Percentiles rank a stretch among this genome's conserved stretches.
Conservation (phyloP, 2,888 invertebrate genomes). For the Drosophila sordidula region DNA sequence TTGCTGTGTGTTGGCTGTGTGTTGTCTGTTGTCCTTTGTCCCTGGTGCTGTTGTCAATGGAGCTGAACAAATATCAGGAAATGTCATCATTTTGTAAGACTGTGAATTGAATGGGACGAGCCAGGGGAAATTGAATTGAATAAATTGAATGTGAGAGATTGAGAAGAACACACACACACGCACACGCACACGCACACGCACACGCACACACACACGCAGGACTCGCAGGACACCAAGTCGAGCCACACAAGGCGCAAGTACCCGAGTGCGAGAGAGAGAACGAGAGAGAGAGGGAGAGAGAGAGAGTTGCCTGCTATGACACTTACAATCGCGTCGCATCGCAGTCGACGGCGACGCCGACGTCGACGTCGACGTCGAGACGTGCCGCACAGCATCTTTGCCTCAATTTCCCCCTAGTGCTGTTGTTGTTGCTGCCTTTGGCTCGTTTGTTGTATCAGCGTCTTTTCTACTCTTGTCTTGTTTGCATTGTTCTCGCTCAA, state of each 20-base stretch:
- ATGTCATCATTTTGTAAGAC: conserved; percentile 75
- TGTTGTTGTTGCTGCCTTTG: conserved; percentile 47
- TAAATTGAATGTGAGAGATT: conserved; percentile 18
- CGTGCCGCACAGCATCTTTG: conserved; percentile 29
- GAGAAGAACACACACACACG: conserved; percentile 4
- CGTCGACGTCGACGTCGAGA: conserved; percentile 1
- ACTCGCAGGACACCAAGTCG: conserved; percentile 32
- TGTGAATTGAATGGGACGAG: conserved; percentile 37
- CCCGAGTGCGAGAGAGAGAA: no score
- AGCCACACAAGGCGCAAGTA: conserved; percentile 48
- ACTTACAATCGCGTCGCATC: conserved; percentile 39
- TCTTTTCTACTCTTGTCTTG: conserved; percentile 68
- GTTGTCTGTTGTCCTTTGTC: conserved; percentile 40
- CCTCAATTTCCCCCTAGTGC: conserved; percentile 29
- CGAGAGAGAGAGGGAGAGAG: neutral
- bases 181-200: no score
- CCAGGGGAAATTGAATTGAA: conserved; percentile 28
- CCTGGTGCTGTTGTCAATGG: conserved; percentile 52
- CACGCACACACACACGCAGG: neutral
- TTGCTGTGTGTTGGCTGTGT: conserved; percentile 20
- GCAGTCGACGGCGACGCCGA: conserved; percentile 16
- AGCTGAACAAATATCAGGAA: conserved; percentile 81
- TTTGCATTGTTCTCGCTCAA: conserved; percentile 76
- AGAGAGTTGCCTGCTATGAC: conserved; percentile 44
- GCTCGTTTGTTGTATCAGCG: conserved; percentile 66